These are phyloP conservation scores for Loris lydekkerianus DNA, from an alignment of 2,797 vertebrate species.

Conservation along the genomic window DNA sequence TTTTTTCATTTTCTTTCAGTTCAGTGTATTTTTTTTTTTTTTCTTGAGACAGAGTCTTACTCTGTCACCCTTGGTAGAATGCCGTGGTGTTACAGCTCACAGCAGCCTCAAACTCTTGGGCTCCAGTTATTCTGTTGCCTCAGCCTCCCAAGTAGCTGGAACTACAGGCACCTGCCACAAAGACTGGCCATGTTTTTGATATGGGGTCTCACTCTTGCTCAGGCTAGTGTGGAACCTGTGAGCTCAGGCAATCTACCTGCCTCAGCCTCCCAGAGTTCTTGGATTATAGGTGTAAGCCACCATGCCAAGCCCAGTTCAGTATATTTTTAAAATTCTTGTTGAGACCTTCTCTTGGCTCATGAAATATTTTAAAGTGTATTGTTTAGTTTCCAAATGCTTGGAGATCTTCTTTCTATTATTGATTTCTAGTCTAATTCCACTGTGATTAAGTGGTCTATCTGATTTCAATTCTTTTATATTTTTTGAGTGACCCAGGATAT, in stretches of 20 bases:
- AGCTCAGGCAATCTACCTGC: no score
- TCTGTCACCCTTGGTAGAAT: no score
- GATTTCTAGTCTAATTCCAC: not conserved
- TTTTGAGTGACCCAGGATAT: not conserved
- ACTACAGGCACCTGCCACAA: no score
- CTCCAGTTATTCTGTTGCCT: no score
- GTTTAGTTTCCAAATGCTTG: not conserved
- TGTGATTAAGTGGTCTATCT: not conserved
- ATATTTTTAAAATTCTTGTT: not conserved
- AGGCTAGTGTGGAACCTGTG: no score
- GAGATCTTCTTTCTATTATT: not conserved
- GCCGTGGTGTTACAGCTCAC: no score
- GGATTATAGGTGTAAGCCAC: no score
- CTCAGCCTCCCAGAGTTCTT: no score
- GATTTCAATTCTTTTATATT: not conserved
- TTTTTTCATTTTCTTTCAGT: not conserved
- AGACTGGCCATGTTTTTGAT: no score
- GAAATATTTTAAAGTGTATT: not conserved
- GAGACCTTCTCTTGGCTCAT: not conserved
- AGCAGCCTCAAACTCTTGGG: no score
- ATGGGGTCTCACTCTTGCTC: no score
- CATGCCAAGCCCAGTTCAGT: not conserved
- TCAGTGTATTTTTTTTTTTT: not conserved
- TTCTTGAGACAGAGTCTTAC: not conserved
- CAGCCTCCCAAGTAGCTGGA: no score